Evolutionary conservation across 2,797 vertebrate genomes (phyloP).

Genomic region (Malurus leucopterus): DNA sequence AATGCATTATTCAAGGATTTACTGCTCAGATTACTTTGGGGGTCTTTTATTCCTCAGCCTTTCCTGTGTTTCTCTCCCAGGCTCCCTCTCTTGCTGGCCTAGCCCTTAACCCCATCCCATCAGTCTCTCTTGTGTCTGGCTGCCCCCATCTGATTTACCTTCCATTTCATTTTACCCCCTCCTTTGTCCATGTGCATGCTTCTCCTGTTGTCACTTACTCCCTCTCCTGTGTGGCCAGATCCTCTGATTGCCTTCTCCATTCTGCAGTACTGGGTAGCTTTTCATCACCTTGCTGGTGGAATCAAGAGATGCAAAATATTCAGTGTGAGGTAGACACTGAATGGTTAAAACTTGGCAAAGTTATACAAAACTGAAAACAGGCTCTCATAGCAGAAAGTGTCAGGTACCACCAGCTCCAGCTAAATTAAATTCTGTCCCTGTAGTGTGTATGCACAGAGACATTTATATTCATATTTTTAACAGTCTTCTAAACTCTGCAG

Average conservation of each 20-base stretch:
- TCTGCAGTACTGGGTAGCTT: conserved; percentile 46
- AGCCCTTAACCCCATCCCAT: conserved; percentile 38
- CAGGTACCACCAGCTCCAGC: conserved; percentile 65
- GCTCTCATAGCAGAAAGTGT: conserved; percentile 64
- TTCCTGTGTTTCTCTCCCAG: conserved; percentile 38
- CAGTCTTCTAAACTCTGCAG: conserved; percentile 70
- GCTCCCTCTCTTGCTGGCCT: conserved; percentile 46
- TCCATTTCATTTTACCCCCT: conserved; percentile 5
- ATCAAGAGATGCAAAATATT: conserved; percentile 66
- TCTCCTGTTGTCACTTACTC: not conserved
- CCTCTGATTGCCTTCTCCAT: conserved; percentile 14
- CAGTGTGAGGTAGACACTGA: conserved; percentile 60
- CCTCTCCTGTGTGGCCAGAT: conserved; percentile 15
- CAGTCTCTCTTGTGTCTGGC: conserved; percentile 21
- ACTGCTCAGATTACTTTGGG: conserved; percentile 50
- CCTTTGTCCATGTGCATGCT: not conserved
- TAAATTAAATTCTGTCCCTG: conserved; percentile 72
- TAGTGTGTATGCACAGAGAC: conserved; percentile 68
- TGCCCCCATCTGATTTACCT: conserved; percentile 46
- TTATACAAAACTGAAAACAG: conserved; percentile 66
- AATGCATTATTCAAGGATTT: conserved; percentile 55
- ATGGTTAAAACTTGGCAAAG: conserved; percentile 68
- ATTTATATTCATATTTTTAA: conserved; percentile 73
- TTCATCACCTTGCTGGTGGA: conserved; percentile 61
- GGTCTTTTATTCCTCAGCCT: conserved; percentile 48